Base-by-base conservation (phyloP, 2,113 vertebrate species). In the Isichthys henryi region DNA sequence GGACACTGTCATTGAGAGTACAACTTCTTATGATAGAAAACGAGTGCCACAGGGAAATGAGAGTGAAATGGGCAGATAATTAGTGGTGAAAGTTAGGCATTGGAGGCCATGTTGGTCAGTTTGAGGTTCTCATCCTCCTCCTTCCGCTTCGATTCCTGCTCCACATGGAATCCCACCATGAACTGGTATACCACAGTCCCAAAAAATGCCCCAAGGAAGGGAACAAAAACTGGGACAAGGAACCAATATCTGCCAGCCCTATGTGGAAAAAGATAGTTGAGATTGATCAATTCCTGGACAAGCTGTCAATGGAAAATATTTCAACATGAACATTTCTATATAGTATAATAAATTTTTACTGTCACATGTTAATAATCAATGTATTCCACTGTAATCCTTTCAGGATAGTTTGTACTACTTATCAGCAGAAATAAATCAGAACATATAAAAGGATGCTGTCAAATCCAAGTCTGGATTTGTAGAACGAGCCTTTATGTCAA, bases 141-240 rank as follows among this genome's bases (percentile, higher is more conserved):
- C 4, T 94, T 95, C 39, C 95, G 94, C 0, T 53, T 93, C 80
- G 96, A 96, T 58, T 96, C 96, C 15, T 96, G 96, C 90, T 99
- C 97, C 53, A 95, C 90, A 0, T 99, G 98, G 90, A 96, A 98
- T 8, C 98, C 98, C 0, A 99, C 97, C 96, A 97, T 97, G 88
- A 99, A 8, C 94, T 99, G 98, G 93, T 99, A 99, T 90, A 99
- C 95, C 0, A 97, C 43, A 86, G 97, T 96, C 0, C 98, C 98
- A 0, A 96, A 92, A 13, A 97, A 74, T 83, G 97, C 93, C 17
- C 98, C 98, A 0, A 99, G 91, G 93, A 99, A 97, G 0, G 98
- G 98, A 21, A 97, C 97, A 11, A 97, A 93, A 0, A 98, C 19
- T 1, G 98, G 98, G 45, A 99, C 96, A 95, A 99, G 96, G 96